phyloP scores from a whole-genome alignment of 1,140 invertebrate species.

The Drosophila littoralis region DNA sequence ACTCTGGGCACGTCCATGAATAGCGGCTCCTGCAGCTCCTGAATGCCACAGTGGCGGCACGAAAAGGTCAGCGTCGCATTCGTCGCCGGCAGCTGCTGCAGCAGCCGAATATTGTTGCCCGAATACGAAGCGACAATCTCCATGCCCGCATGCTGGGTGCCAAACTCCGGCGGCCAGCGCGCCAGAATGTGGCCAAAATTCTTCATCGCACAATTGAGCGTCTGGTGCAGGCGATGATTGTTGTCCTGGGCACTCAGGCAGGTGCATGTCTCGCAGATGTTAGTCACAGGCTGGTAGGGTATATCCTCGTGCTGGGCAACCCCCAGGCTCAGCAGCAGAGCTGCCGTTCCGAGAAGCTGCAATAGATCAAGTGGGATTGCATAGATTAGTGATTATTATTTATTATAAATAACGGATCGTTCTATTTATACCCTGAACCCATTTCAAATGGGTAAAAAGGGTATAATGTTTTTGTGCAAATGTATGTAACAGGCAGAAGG shows the following conservation, averaged over 20 bases:
- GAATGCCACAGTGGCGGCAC: conserved; percentile 85
- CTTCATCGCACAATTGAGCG: conserved; percentile 81
- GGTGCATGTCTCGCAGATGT: conserved; percentile 73
- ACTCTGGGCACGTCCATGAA: conserved; percentile 88
- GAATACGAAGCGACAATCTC: conserved; percentile 84
- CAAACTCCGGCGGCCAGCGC: conserved; percentile 84
- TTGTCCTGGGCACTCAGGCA: conserved; percentile 59
- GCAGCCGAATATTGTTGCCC: conserved; percentile 79
- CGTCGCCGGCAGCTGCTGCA: conserved; percentile 84
- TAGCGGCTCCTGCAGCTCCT: conserved; percentile 86
- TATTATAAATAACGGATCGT: no score
- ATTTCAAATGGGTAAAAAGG: no score
- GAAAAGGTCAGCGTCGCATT: conserved; percentile 78
- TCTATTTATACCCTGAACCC: no score
- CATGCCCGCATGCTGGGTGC: conserved; percentile 47
- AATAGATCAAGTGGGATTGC: background rate
- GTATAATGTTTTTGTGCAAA: no score
- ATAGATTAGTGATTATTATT: no score
- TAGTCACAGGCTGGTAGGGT: conserved; percentile 68
- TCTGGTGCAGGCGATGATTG: conserved; percentile 50
- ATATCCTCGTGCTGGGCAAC: conserved; percentile 70
- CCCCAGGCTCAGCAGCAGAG: conserved; percentile 11
- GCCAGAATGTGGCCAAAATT: conserved; percentile 83
- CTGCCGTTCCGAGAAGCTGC: conserved; percentile 36
- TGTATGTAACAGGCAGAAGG: no score